phyloP scores from a whole-genome alignment of 2,888 invertebrate species.

The Dascillus cervinus region DNA sequence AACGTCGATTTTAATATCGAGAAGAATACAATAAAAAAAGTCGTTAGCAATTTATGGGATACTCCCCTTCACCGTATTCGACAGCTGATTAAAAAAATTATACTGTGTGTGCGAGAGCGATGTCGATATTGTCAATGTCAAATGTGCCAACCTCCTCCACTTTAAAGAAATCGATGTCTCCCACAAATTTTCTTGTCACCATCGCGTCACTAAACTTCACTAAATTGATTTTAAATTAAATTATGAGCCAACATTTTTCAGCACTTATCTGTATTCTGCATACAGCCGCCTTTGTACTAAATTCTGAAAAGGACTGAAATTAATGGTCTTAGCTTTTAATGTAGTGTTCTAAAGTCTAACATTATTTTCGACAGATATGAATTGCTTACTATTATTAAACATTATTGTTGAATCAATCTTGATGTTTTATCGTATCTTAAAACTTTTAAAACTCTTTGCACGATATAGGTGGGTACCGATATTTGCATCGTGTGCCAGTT shows the following conservation, averaged over 20 bases:
- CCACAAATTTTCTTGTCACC: slow-evolving; percentile 33
- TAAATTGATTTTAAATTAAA: slow-evolving; percentile 39
- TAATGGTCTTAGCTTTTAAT: slow-evolving; percentile 18
- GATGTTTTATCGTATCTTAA: too few relatives aligned
- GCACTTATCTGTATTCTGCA: slow-evolving; percentile 36
- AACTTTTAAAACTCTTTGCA: too few relatives aligned
- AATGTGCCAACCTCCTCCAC: slow-evolving; percentile 12
- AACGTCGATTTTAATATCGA: slow-evolving; percentile 16
- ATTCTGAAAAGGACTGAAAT: slow-evolving; percentile 18
- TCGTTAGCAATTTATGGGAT: slow-evolving; percentile 25
- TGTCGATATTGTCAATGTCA: too few relatives aligned
- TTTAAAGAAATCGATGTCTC: slow-evolving; percentile 29
- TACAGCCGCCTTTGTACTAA: slow-evolving; percentile 21
- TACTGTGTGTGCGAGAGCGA: slow-evolving; percentile 13
- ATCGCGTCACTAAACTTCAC: slow-evolving; percentile 29
- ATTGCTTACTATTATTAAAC: too few relatives aligned
- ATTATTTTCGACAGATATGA: slow-evolving; percentile 4
- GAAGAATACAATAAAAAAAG: slow-evolving; percentile 18
- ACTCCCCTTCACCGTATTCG: slow-evolving; percentile 22
- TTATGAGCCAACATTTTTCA: slow-evolving; percentile 38
- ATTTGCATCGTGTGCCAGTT: too few relatives aligned
- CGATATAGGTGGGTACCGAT: too few relatives aligned
- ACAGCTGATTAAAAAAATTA: slow-evolving; percentile 22
- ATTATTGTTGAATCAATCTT: too few relatives aligned
- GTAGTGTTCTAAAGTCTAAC: slow-evolving; percentile 7